Conservation (phyloP, 1,140 invertebrate species). For the Onthophagus taurus region DNA sequence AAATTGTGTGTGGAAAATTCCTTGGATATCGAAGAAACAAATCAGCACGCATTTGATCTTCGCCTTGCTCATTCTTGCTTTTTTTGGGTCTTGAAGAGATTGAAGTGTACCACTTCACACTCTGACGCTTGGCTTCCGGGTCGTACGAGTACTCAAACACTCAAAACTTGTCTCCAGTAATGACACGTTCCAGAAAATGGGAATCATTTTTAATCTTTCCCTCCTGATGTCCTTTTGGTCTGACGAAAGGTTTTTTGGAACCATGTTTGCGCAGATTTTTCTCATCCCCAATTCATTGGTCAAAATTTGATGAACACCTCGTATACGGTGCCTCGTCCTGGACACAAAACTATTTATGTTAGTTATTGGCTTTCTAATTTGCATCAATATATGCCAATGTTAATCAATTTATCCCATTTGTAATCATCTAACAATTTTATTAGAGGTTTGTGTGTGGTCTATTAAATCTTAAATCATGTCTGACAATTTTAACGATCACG, state of each 20-base stretch:
- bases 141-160: slow-evolving; percentile 28
- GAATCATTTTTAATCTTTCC: slow-evolving; percentile 16
- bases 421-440: no score
- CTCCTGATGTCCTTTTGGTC: slow-evolving; percentile 16
- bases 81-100: slow-evolving; percentile 21
- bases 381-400: no score
- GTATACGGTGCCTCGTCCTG: no score
- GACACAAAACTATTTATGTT: no score
- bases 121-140: slow-evolving; percentile 29
- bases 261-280: slow-evolving; percentile 15
- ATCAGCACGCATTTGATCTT: slow-evolving; percentile 19
- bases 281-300: slow-evolving; percentile 21
- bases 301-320: slow-evolving; percentile 18
- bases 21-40: slow-evolving; percentile 12
- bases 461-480: no score
- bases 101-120: slow-evolving; percentile 19
- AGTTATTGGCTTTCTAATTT: no score
- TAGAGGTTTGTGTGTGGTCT: no score
- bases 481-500: no score
- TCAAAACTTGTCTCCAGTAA: slow-evolving; percentile 27
- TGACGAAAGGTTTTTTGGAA: slow-evolving; percentile 11
- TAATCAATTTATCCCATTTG: no score
- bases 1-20: slow-evolving; percentile 26
- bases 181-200: slow-evolving; percentile 17
- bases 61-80: slow-evolving; percentile 20